phyloP scores from a whole-genome alignment of 2,797 vertebrate genomes.

The Acropternis orthonyx region DNA sequence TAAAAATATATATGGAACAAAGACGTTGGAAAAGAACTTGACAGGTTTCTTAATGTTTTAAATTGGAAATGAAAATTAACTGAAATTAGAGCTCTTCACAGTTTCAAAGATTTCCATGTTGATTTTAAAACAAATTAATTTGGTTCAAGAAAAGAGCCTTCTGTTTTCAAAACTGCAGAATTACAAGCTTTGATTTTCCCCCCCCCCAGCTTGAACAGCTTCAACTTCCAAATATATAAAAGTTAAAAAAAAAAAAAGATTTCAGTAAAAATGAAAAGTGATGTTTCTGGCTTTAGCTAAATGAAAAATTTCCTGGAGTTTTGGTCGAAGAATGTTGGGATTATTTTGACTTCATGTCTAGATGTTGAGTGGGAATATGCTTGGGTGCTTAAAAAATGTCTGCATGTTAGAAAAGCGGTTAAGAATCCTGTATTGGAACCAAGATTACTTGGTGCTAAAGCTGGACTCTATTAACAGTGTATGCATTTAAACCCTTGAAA shows the following conservation, averaged over 20 bases:
- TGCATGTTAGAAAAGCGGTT: not conserved
- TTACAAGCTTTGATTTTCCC: not conserved
- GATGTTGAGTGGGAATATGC: not conserved
- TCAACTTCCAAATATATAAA: not conserved
- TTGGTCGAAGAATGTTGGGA: not conserved
- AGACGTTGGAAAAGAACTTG: not conserved
- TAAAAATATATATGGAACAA: not conserved
- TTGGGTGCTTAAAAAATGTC: not conserved
- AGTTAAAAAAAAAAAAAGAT: not conserved
- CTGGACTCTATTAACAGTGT: not conserved
- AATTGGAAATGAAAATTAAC: not conserved
- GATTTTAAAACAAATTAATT: not conserved
- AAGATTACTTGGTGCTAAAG: not conserved
- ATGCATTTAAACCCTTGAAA: not conserved
- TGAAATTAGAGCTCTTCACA: not conserved
- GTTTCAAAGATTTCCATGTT: not conserved
- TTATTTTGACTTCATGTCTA: not conserved
- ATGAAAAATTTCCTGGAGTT: not conserved
- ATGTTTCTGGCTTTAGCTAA: not conserved
- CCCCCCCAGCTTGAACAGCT: not conserved
- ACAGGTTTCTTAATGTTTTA: not conserved
- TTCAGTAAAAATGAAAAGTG: not conserved
- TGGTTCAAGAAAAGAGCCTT: not conserved
- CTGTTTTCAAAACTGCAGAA: not conserved
- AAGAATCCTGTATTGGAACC: not conserved